phyloP scores from a whole-genome alignment of 1,140 invertebrate species.

The Drosophila virilis region DNA sequence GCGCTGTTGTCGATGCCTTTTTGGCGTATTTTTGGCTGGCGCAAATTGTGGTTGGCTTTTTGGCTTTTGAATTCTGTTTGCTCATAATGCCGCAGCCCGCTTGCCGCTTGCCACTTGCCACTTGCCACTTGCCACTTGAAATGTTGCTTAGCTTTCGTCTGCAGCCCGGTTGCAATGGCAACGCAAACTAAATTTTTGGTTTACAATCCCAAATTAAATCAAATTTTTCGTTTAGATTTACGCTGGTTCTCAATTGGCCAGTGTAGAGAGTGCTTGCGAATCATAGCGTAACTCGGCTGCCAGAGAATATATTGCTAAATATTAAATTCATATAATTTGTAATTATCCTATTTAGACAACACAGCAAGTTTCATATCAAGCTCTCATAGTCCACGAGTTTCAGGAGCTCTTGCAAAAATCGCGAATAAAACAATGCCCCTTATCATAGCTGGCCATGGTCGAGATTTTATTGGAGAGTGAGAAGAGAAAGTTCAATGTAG shows the following conservation, averaged over 20 bases:
- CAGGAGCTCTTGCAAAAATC: no score
- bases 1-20: constrained; percentile 2
- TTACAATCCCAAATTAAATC: constrained; percentile 3
- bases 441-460: no score
- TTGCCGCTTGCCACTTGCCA: not conserved
- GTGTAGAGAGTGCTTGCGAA: not conserved
- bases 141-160: constrained; percentile 8
- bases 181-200: constrained; percentile 1
- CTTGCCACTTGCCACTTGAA: constrained; percentile 9
- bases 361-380: no score
- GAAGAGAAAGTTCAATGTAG: no score
- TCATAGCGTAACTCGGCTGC: not conserved
- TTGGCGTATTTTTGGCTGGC: constrained; percentile 35
- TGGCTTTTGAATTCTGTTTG: not conserved
- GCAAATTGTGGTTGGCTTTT: constrained; percentile 20
- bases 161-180: constrained; percentile 8
- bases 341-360: no score
- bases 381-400: no score
- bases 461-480: no score
- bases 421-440: no score
- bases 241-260: no score
- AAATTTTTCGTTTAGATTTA: not conserved
- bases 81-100: not conserved
- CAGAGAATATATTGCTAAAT: no score
- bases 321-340: no score